Evolutionary conservation across 2,888 invertebrate species (phyloP), one percentile per base, ranked within the genome.

Genomic region (Frankliniella intonsa): DNA sequence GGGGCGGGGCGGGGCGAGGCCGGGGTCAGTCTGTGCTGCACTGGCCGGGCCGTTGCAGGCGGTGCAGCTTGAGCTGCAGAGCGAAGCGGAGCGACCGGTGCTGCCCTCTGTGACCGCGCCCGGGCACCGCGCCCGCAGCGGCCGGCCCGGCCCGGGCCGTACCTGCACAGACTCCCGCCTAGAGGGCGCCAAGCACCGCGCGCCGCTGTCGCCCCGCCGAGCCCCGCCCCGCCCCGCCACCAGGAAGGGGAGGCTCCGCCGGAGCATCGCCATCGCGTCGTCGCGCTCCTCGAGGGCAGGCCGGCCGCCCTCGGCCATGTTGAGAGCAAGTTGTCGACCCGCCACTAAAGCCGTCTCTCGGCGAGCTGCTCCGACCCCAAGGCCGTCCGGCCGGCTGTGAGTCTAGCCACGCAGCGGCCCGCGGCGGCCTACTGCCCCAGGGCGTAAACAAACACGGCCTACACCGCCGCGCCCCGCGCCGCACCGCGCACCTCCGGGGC

Each of bases 21-120:
- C 38, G 38, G 38, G 38, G 38, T 38, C 38, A 38, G 38, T 2
- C 38, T 38, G 38, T 38, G 38, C 38, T 38, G 38, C 38, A 38
- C 38, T n/a, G n/a, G n/a, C n/a, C 38, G 38, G 38, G 38, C 38
- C 38, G 38, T 5, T 38, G 38, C 38, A 38, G 38, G 38, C 38
- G 38, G 38, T 38, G 38, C 38, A 38, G 38, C n/a, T n/a, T n/a
- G n/a, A n/a, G n/a, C n/a, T 38, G 38, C 38, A 38, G 38, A 38
- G 38, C 38, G 38, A 5, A 38, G 38, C 38, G 38, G 38, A 38
- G 38, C 38, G 38, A 38, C 38, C 38, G 38, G 69, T 76, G 69
- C 69, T 76, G 69, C 69, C 69, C 69, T 76, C 69, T 76, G 69
- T 76, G 22, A 10, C 55, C 55, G 55, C 12, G 55, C 55, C 25